Conservation (phyloP, 2,797 vertebrate genomes). For the Serranus cabrilla region DNA sequence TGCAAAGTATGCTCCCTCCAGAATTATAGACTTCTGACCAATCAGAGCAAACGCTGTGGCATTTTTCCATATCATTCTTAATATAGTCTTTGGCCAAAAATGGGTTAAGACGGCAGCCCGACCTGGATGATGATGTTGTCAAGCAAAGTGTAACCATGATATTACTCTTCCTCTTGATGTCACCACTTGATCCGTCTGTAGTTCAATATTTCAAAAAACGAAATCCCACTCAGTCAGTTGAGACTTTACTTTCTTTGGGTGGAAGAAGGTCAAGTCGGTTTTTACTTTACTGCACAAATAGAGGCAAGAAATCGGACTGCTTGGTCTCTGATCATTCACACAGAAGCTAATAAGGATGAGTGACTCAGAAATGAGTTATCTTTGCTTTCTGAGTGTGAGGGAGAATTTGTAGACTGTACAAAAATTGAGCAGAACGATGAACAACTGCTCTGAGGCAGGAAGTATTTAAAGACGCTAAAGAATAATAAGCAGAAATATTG, state of each 20-base stretch:
- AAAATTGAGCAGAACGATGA: slow-evolving; percentile 17
- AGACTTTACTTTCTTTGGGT: not conserved
- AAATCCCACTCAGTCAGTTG: not conserved
- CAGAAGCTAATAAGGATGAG: slow-evolving; percentile 22
- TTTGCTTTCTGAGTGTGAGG: not conserved
- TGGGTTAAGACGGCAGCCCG: too few relatives aligned
- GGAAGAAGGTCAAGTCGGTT: not conserved
- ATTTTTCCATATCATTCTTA: too few relatives aligned
- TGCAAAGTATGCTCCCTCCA: too few relatives aligned
- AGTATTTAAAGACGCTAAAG: slow-evolving; percentile 14
- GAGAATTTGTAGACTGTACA: slow-evolving; percentile 2
- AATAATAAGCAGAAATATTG: slow-evolving; percentile 3
- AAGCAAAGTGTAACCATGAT: not conserved
- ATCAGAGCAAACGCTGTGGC: too few relatives aligned
- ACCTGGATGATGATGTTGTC: not conserved
- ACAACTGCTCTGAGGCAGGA: slow-evolving; percentile 19
- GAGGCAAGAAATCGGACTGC: not conserved
- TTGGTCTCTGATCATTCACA: slow-evolving; percentile 9
- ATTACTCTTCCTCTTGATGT: not conserved
- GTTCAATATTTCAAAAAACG: not conserved
- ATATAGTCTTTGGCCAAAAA: too few relatives aligned
- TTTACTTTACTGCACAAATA: slow-evolving; percentile 4
- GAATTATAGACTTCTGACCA: too few relatives aligned
- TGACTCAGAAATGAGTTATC: slow-evolving; percentile 24
- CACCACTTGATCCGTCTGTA: not conserved